Base-by-base conservation (phyloP, 2,113 vertebrate genomes). In the Cavia porcellus region DNA sequence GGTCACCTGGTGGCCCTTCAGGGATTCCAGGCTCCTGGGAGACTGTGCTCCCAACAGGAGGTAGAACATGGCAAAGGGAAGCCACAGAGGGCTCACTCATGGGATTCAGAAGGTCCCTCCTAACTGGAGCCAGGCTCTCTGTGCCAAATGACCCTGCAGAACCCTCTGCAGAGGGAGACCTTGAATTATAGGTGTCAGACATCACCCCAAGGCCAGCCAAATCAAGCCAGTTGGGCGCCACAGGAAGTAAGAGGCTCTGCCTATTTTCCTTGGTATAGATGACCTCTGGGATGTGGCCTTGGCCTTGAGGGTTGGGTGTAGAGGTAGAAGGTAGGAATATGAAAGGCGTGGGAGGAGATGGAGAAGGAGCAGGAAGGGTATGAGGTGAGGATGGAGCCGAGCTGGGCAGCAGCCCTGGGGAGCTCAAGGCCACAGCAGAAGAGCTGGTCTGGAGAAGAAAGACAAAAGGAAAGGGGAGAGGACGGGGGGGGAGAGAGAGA, bases 371-470 rank as follows among this genome's bases (percentile, higher is more conserved):
- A 59, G 57, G 85, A 94, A 96, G 75, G 94, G 97, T 30, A 92
- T 79, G 96, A 86, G 87, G 95, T 89, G 92, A 92, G 52, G 97
- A 97, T 81, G 98, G 82, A 77, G 98, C 35, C 75, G 98, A 96
- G 96, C 87, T 92, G 95, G 96, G 94, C 96, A 96, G 87, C 7
- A 80, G 98, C 92, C 99, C 99, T 87, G 0, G 77, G 81, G 98
- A 98, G 98, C 98, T 98, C 96, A 99, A 97, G 96, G 98, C 99
- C 98, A 99, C 98, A 96, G 99, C 97, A 96, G 99, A 98, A 97
- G 99, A 99, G 97, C 98, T 99, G 96, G 99, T 99, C 99, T 99
- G 97, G 86, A 98, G 94, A 86, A 98, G 96, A 96, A 94, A 98
- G 95, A 97, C 62, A 97, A 97, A 90, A 66, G 97, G 94, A 97